phyloP scores from a whole-genome alignment of 2,113 vertebrate genomes.

The Miniopterus natalensis region DNA sequence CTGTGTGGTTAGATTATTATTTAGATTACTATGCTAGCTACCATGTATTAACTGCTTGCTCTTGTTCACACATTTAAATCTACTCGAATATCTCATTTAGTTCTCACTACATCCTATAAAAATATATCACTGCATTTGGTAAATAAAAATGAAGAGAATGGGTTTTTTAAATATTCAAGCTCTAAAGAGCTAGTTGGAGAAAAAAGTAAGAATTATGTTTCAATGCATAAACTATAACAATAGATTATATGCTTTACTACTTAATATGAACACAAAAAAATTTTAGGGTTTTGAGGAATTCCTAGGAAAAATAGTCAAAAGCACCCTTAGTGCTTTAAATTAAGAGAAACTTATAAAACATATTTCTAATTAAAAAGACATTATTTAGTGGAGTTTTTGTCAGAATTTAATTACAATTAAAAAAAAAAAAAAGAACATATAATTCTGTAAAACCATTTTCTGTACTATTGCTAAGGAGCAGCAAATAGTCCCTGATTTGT shows the following conservation, averaged over 20 bases:
- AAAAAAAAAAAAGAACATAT: conserved; percentile 3
- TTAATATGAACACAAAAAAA: conserved; percentile 13
- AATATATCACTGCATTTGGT: background rate
- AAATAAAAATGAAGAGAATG: background rate
- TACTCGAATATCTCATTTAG: conserved; percentile 23
- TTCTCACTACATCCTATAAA: background rate
- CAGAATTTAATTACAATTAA: background rate
- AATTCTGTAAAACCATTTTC: conserved; percentile 6
- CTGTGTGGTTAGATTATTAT: conserved; percentile 8
- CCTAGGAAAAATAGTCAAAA: background rate
- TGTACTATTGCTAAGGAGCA: background rate
- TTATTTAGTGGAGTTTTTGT: conserved; percentile 14
- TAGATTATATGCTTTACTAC: background rate
- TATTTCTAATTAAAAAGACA: conserved; percentile 21
- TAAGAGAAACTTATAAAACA: background rate
- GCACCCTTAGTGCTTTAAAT: background rate
- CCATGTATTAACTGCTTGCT: background rate
- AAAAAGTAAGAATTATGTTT: conserved; percentile 37
- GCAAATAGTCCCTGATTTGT: background rate
- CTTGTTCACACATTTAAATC: background rate
- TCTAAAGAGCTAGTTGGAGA: background rate
- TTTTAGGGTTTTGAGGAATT: background rate
- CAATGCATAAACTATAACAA: background rate
- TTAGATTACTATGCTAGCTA: background rate
- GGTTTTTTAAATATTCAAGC: background rate